Conservation (phyloP, 2,888 invertebrate species). For the Apotomis turbidana region DNA sequence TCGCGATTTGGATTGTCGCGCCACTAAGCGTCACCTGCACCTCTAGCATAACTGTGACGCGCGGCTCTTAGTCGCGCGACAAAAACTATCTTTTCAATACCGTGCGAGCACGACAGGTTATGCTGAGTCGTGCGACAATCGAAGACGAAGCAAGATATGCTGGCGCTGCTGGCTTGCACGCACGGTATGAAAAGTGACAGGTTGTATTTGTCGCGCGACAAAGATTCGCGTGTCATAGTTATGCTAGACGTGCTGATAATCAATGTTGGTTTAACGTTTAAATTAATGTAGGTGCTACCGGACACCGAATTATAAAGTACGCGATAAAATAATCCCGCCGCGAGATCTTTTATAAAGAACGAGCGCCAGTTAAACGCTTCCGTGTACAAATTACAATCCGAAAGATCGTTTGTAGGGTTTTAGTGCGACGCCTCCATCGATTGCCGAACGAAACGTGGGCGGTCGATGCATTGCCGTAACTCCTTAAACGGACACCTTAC, state of each 20-base stretch:
- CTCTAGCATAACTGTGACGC: too few relatives aligned
- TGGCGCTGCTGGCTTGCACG: too few relatives aligned
- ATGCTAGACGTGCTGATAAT: background rate
- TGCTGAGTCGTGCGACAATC: too few relatives aligned
- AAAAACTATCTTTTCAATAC: too few relatives aligned
- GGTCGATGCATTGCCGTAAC: slow-evolving; percentile 74
- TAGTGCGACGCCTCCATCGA: slow-evolving; percentile 72
- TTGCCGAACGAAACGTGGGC: slow-evolving; percentile 73
- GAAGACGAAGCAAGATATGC: too few relatives aligned
- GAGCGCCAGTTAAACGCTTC: slow-evolving; percentile 70
- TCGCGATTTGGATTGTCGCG: too few relatives aligned
- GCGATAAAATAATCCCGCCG: slow-evolving; percentile 43
- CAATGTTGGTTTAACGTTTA: background rate
- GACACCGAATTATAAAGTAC: slow-evolving; percentile 13
- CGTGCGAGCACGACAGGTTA: too few relatives aligned
- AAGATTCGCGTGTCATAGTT: too few relatives aligned
- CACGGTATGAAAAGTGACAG: too few relatives aligned
- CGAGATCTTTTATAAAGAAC: slow-evolving; percentile 60
- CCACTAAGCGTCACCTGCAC: too few relatives aligned
- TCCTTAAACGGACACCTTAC: slow-evolving; percentile 76
- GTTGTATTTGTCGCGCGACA: too few relatives aligned
- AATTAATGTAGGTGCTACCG: background rate
- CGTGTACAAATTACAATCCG: slow-evolving; percentile 71
- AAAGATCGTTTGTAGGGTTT: slow-evolving; percentile 73
- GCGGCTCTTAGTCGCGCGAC: too few relatives aligned